Evolutionary conservation across 2,888 invertebrate species (phyloP).

Genomic region (Apodemia hepburni): DNA sequence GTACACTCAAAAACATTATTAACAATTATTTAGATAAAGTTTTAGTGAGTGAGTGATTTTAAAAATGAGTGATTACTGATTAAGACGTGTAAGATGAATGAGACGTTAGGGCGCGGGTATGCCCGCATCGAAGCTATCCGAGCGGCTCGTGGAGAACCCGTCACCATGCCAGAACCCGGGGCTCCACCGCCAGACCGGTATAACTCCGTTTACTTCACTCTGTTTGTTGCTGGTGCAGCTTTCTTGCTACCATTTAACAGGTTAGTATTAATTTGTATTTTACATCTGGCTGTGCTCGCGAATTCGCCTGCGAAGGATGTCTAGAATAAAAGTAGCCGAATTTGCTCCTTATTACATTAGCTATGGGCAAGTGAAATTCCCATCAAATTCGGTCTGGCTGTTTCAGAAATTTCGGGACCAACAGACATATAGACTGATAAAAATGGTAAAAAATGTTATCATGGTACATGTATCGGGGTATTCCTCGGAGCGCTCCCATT

Average conservation of each 20-base stretch:
- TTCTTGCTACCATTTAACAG: constrained; percentile 96
- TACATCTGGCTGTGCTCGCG: too few species aligned
- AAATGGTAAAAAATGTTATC: too few species aligned
- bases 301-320: too few species aligned
- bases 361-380: too few species aligned
- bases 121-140: constrained; percentile 81
- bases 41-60: background rate
- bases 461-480: too few species aligned
- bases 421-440: too few species aligned
- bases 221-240: constrained; percentile 92
- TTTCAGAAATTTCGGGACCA: too few species aligned
- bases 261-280: constrained; percentile 54
- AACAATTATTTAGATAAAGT: constrained; percentile 1
- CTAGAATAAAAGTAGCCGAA: too few species aligned
- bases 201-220: constrained; percentile 86
- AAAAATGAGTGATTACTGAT: background rate
- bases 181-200: constrained; percentile 86
- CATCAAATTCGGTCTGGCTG: too few species aligned
- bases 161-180: constrained; percentile 63
- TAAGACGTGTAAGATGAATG: constrained; percentile 71
- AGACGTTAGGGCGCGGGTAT: constrained; percentile 83
- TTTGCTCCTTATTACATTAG: too few species aligned
- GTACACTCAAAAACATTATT: background rate
- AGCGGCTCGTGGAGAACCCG: constrained; percentile 72
- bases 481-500: too few species aligned